A percentile compares a stretch with the other conserved stretches of the same genome.
Conservation (phyloP, 2,797 vertebrate species). For the Silurus lanzhouensis region DNA sequence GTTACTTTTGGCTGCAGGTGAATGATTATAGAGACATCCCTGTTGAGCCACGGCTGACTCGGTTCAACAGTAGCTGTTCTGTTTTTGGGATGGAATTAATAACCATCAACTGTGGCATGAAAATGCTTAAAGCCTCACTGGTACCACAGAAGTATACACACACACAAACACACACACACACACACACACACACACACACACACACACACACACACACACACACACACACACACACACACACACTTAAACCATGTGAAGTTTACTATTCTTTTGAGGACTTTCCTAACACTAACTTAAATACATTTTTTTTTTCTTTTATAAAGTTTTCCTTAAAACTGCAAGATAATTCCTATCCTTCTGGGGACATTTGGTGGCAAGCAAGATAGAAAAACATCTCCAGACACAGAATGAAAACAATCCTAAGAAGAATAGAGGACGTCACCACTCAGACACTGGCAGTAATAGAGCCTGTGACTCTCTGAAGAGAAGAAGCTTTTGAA, state of each 20-base stretch:
- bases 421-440: not conserved
- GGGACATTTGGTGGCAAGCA: not conserved
- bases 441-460: not conserved
- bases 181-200: slow-evolving; percentile 19
- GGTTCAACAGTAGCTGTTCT: slow-evolving; percentile 75
- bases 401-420: not conserved
- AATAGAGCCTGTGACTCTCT: not conserved
- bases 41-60: slow-evolving; percentile 9
- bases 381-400: not conserved
- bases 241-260: not conserved
- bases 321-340: not conserved
- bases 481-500: not conserved
- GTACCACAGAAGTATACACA: not conserved
- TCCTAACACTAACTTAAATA: not conserved
- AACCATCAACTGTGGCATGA: slow-evolving; percentile 70
- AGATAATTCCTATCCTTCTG: not conserved
- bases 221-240: slow-evolving; percentile 7
- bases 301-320: not conserved
- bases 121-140: slow-evolving; percentile 48
- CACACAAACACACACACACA: slow-evolving; percentile 6
- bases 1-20: slow-evolving; percentile 33
- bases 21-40: slow-evolving; percentile 28
- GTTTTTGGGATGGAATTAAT: slow-evolving; percentile 73
- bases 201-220: slow-evolving; percentile 21
- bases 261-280: slow-evolving; percentile 4